Evolutionary conservation across 2,113 vertebrate species (phyloP), one percentile per base, ranked within the genome.

Genomic region (Heteronetta atricapilla): DNA sequence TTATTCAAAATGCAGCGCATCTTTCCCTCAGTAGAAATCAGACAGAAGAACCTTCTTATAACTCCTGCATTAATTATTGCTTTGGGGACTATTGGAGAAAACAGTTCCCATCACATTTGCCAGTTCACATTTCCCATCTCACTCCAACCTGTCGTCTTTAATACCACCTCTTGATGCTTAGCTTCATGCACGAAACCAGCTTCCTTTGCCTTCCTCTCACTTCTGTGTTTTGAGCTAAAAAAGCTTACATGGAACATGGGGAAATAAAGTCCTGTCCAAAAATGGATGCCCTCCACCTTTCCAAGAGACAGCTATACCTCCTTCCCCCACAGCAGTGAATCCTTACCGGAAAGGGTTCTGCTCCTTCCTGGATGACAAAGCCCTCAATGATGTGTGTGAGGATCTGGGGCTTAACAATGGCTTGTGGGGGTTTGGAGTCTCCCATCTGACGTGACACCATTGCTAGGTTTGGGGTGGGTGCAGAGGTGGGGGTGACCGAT

Each of bases 311-410:
- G 1, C 44, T 79, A 73, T 10, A 53, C 4, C 26, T 66, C 23
- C 44, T 62, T 89, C 25, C 28, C n/a, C 34, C 3, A 17, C 26
- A 74, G 19, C 33, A 62, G 13, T 68, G 7, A 68, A 82, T 86
- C 59, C 99, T 98, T 97, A 99, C 99, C 80, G 99, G 99, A 97
- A 99, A 99, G 25, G 99, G 99, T 80, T 99, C 99, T 19, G 99
- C 99, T 97, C 99, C 99, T 94, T 99, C 99, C 96, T 99, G 99
- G 97, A 99, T 99, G 66, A 99, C 99, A 86, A 99, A 99, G 76
- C 99, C 99, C 94, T 99, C 99, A 11, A 99, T 99, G 93, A 99
- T 98, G 93, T 99, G 99, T 4, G 99, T 99, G 85, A 99, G 99
- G 91, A 99, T 99, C 96, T 99, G 99, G 44, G 99, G 99, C 96